Evolutionary conservation across 2,888 invertebrate species (phyloP).

Genomic region (Orthosia incerta): DNA sequence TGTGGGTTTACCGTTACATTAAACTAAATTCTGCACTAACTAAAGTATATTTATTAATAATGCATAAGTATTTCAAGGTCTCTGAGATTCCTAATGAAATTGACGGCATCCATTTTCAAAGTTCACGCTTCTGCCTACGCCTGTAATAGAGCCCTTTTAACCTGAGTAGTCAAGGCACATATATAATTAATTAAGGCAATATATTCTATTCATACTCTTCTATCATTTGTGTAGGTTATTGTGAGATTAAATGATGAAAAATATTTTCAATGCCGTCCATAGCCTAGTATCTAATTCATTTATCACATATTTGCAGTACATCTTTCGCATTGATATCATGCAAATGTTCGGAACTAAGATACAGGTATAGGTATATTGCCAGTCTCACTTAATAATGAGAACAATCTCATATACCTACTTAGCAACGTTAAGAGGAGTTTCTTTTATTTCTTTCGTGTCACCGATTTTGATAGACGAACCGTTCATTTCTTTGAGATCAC

Average conservation of each 20-base stretch:
- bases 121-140: not conserved
- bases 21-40: constrained; percentile 4
- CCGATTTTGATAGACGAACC: constrained; percentile 71
- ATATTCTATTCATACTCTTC: constrained; percentile 18
- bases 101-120: not conserved
- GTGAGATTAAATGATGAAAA: constrained; percentile 29
- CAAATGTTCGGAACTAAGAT: constrained; percentile 48
- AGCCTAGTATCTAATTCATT: constrained; percentile 51
- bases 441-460: constrained; percentile 79
- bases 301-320: constrained; percentile 61
- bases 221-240: constrained; percentile 17
- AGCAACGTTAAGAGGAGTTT: constrained; percentile 80
- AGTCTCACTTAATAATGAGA: constrained; percentile 41
- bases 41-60: too few species aligned
- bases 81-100: not conserved
- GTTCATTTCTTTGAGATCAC: constrained; percentile 76
- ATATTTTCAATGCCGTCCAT: constrained; percentile 50
- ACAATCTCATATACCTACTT: constrained; percentile 68
- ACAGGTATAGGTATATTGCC: constrained; percentile 43
- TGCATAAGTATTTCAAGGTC: too few species aligned
- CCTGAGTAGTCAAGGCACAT: not conserved
- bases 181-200: not conserved
- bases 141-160: constrained; percentile 16
- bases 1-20: not conserved
- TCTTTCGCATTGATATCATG: constrained; percentile 43